Conservation (phyloP, 2,888 invertebrate genomes). For the Rotaria sp. region DNA sequence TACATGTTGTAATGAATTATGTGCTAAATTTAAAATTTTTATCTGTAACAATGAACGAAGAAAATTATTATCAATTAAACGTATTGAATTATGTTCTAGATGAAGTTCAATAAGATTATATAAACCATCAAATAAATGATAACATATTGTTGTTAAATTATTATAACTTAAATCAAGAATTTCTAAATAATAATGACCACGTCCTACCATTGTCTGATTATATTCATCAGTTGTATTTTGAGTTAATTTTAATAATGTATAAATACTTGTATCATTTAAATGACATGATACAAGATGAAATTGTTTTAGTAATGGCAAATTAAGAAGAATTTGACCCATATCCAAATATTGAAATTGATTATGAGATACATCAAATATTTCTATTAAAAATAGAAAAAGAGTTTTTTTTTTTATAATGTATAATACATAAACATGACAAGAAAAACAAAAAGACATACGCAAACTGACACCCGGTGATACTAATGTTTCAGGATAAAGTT, state of each 20-base stretch:
- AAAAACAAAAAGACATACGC: background rate
- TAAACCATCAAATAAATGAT: conserved; percentile 6
- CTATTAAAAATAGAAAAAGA: background rate
- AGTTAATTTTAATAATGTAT: conserved; percentile 6
- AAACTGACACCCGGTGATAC: background rate
- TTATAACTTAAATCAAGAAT: conserved; percentile 13
- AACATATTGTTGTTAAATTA: conserved; percentile 18
- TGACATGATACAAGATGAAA: background rate
- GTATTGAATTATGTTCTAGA: background rate
- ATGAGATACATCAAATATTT: background rate
- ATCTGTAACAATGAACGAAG: background rate
- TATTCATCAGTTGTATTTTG: background rate
- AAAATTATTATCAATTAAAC: conserved; percentile 27
- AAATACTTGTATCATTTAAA: conserved; percentile 21
- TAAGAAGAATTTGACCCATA: background rate
- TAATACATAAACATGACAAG: too few relatives aligned
- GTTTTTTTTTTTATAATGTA: too few relatives aligned
- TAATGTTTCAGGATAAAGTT: background rate
- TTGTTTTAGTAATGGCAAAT: background rate
- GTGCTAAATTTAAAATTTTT: background rate
- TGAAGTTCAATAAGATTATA: background rate
- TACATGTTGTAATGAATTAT: background rate
- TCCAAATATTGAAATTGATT: conserved; percentile 16
- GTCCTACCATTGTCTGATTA: background rate
- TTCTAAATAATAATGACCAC: background rate